Conservation (phyloP, 2,888 invertebrate species). For the Meghimatium bilineatum region DNA sequence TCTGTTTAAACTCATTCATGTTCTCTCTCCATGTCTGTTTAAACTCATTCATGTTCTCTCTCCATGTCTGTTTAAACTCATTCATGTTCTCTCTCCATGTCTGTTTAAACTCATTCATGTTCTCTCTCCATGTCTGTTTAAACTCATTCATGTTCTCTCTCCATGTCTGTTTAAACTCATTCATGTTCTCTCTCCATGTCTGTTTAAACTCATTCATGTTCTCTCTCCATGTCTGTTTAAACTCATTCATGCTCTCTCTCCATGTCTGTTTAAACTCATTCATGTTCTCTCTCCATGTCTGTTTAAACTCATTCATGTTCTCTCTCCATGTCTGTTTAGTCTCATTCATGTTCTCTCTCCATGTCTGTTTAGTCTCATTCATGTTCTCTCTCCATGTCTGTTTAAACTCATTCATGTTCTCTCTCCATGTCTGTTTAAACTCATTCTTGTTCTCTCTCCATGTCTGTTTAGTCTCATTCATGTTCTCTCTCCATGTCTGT, state of each 20-base stretch:
- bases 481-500: too few species aligned
- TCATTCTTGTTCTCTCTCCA: too few species aligned
- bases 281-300: conserved; percentile 5
- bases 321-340: too few species aligned
- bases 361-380: too few species aligned
- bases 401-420: too few species aligned
- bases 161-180: background rate
- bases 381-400: too few species aligned
- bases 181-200: conserved; percentile 1
- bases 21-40: background rate
- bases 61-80: background rate
- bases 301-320: background rate
- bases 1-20: background rate
- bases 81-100: background rate
- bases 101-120: too few species aligned
- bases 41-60: background rate
- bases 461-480: too few species aligned
- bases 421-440: too few species aligned
- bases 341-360: background rate
- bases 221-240: too few species aligned
- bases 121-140: background rate
- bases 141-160: conserved; percentile 21
- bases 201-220: too few species aligned
- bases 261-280: background rate
- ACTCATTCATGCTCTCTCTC: too few species aligned